Evolutionary conservation across 2,888 invertebrate genomes (phyloP), one percentile per base, ranked within the genome.

Genomic region (Morpho achilles): DNA sequence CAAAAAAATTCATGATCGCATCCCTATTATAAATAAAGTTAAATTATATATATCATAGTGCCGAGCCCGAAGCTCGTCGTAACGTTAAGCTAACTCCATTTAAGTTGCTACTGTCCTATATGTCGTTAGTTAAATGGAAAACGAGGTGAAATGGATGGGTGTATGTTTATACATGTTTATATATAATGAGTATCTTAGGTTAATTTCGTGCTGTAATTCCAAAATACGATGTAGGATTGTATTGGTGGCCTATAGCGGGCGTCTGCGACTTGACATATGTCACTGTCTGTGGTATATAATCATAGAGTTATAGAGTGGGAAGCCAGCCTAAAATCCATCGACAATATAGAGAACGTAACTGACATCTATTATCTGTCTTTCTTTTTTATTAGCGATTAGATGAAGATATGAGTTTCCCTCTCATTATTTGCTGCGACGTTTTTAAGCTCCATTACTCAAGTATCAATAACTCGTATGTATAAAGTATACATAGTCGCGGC

Each of bases 151-250:
- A 79, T 81, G 85, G 77, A 82, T 79, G 84, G 80, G 79, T 84
- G 87, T 84, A 83, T 82, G 84, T 87, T 83, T 85, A 86, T 86
- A 85, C 82, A 83, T 84, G 82, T 87, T 83, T 88, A 87, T 87
- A 86, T 87, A 86, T 87, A 86, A 84, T 84, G 85, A 85, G 79
- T 87, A 87, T 86, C 73, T 76, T 89, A 89, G 87, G 85, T 85
- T 89, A 88, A 86, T 86, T 84, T 87, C 80, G 87, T 86, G 87
- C 84, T 84, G 87, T 86, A 48, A 69, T 80, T 80, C 79, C 78
- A 75, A 73, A 76, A 76, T 73, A 63, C 69, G 70, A 53, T 56
- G 46, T 48, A 46, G 53, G 43, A 53, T 45, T n/a, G 45, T 10
- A 45, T 10, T 45, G 42, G 5, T 32, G 3, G 32, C 3, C 32